Base-by-base conservation (phyloP, 2,888 invertebrate species). In the Gandaritis pyraliata region DNA sequence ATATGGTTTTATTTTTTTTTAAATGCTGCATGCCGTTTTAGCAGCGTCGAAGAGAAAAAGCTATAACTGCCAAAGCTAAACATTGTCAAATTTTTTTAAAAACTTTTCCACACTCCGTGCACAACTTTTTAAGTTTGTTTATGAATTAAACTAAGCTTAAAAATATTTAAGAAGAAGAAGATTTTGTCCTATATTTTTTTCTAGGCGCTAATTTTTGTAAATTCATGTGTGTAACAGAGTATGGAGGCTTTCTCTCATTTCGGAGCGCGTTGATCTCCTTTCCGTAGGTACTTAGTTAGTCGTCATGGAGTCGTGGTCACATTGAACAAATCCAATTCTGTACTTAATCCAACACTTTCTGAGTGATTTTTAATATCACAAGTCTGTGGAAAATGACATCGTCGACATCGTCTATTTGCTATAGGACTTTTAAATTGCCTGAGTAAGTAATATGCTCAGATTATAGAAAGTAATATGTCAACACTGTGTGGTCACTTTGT, bases 211-310 rank as follows among this genome's bases (percentile, higher is more conserved):
- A 77, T 78, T 75, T 74, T 73, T 72, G 72, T 80, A 78, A 78
- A 79, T 79, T 70, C 76, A 80, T 70, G 75, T 85, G 85, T 84
- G 78, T 80, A 86, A 59, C 85, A 71, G 75, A 86, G 86, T 88
- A 83, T 83, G 80, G 75, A 81, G 73, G 83, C 90, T 90, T 90
- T 90, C 90, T 84, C 90, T 87, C 77, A 80, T 85, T 72, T 72
- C 58, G 73, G 73, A 61, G 72, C 65, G 69, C 71, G 71, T 82
- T 81, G 85, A 74, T 81, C 87, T 82, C 81, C 80, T 85, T 88
- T 87, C 66, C 66, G 52, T 54, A 48, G 43, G 48, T 73, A 70
- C 72, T 66, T 71, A 65, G 70, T 68, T 69, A 68, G 62, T 10
- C 66, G 71, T 70, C 67, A 71, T 64, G 71, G 63, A 55, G 45